Base-by-base conservation (phyloP, 1,140 invertebrate species). In the Drosophila jambulina region DNA sequence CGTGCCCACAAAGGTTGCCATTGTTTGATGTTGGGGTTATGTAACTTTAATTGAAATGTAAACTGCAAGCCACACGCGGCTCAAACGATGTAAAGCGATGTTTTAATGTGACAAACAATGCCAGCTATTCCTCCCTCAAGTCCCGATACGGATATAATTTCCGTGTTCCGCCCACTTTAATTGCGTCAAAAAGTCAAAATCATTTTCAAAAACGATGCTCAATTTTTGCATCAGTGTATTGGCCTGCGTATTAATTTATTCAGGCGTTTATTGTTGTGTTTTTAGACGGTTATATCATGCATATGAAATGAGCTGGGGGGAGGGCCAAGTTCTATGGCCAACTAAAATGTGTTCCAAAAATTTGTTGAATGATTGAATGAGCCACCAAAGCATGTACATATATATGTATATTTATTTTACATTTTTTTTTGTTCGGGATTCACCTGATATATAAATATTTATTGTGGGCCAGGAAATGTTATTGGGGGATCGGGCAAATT, bases 1-100 rank as follows among this genome's bases (percentile, higher is more conserved):
- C 21, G 19, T 43, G 13, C 49, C 49, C 59, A 59, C 29, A 38
- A 25, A 32, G 68, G 40, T 38, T 51, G 56, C 43, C 56, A 78
- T 67, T 78, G 77, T 64, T 80, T 83, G 63, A 68, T 88, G 64
- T 82, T 87, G 67, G 77, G 83, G 80, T 80, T 87, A 88, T 88
- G 83, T 83, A 80, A 83, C 83, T 87, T 88, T 87, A 87, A 88
- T 87, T 87, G 83, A 88, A 88, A 87, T 87, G 83, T 87, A 80
- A 87, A 87, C 76, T 87, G 83, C 64, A 83, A 80, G 74, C 84
- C 83, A 74, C 83, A 86, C 84, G 77, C 84, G 71, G 82, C 77
- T 88, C 75, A 80, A 80, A 71, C 86, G 80, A 86, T 72, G 75
- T 79, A 82, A 80, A 82, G 75, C 79, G 84, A 69, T 81, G 78